Base-by-base conservation (phyloP, 2,888 invertebrate genomes). In the Eurytoma californica region DNA sequence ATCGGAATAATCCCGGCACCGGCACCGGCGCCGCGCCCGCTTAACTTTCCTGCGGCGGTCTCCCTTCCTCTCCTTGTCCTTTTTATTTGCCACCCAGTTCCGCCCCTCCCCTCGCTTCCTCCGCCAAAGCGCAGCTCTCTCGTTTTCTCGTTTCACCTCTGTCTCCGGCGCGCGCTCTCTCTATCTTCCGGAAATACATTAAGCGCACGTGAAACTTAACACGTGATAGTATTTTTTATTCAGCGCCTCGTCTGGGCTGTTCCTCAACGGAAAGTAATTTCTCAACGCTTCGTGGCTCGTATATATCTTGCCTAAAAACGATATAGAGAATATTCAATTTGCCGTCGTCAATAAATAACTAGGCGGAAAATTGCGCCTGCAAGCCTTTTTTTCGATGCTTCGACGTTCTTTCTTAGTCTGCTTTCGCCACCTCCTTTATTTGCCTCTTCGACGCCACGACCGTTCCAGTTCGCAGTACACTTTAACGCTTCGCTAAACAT, bases 1-100 rank as follows among this genome's bases (percentile, higher is more conserved):
- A 84, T 86, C 86, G 85, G 87, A 88, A 89, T 89, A 89, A 87
- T 86, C 76, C 55, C 51, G 63, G 53, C 47, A 16, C 55, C 51
- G 63, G 53, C 47, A 16, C 16, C 12, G 18, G 49, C 39, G 20
- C 18, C 18, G 53, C 66, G 49, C 72, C 14, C 16, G 2, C 67
- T 55, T 60, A 49, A 47, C 47, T 69, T 60, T 61, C 47, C 30
- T 61, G 20, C 39, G 20, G n/a, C 14, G 24, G 60, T 60, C 49
- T 66, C 53, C 30, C 5, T 53, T 51, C 53, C 47, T 18, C 24
- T 28, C 30, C 60, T 47, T 75, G 67, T 55, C n/a, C 24, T 28
- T 63, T 20, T 7, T 28, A 57, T 28, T 72, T 18, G 12, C 30
- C 13, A 18, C 58, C 53, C 51, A 5, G 20, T 39, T 39, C 39